Evolutionary conservation across 1,140 invertebrate species (phyloP).

Genomic region (Orchestia grillus): DNA sequence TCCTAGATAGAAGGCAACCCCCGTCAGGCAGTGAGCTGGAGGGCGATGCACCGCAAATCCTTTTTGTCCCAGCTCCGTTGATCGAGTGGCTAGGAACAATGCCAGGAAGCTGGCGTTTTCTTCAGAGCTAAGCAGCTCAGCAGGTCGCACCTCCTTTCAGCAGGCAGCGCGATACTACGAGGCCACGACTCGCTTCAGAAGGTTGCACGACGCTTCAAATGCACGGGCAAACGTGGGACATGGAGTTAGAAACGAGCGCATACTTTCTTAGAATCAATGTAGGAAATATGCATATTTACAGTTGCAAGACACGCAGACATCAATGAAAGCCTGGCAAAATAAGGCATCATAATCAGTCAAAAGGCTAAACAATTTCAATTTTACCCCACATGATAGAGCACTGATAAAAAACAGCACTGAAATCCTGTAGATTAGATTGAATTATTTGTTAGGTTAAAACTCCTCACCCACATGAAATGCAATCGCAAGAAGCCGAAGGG

Average conservation of each 20-base stretch:
- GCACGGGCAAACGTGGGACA: background rate
- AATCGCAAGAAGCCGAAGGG: too few species aligned
- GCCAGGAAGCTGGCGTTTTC: constrained; percentile 49
- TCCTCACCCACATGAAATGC: too few species aligned
- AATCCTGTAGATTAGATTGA: too few species aligned
- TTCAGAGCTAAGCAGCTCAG: constrained; percentile 12
- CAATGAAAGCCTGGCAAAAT: too few species aligned
- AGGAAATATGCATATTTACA: background rate
- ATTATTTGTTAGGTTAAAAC: too few species aligned
- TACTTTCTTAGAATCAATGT: background rate
- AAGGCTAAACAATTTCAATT: too few species aligned
- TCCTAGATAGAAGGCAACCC: background rate
- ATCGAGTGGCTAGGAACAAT: constrained; percentile 33
- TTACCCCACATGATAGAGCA: too few species aligned
- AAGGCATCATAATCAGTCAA: too few species aligned
- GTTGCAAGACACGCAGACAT: too few species aligned
- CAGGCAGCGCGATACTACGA: background rate
- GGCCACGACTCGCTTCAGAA: background rate
- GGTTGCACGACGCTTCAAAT: background rate
- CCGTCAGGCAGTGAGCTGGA: background rate
- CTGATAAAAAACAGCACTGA: too few species aligned
- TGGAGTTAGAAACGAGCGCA: background rate
- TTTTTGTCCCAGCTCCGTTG: constrained; percentile 25
- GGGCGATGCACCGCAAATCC: constrained; percentile 16
- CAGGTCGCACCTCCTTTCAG: constrained; percentile 3